Evolutionary conservation across 2,888 invertebrate genomes (phyloP).

Genomic region (Danaus chrysippus): DNA sequence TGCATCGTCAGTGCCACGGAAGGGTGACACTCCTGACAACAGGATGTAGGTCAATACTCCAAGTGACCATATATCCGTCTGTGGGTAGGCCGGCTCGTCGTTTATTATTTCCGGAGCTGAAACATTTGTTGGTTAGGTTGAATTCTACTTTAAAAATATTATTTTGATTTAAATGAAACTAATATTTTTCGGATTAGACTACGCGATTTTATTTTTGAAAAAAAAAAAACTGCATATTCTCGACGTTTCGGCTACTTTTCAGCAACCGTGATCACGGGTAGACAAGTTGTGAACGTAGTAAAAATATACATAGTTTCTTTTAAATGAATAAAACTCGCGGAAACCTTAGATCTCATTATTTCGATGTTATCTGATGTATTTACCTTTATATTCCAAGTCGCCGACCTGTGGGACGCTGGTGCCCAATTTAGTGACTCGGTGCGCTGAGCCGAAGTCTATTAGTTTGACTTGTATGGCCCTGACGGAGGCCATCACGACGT

Average conservation of each 20-base stretch:
- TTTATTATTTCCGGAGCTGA: constrained; percentile 92
- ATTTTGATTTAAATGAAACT: too few species aligned
- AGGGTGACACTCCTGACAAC: constrained; percentile 95
- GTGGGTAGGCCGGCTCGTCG: constrained; percentile 92
- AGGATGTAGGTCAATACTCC: constrained; percentile 95
- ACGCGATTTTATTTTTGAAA: too few species aligned
- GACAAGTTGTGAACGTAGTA: too few species aligned
- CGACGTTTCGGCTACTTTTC: too few species aligned
- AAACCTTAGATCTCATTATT: too few species aligned
- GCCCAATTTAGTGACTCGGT: constrained; percentile 88
- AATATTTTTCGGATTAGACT: too few species aligned
- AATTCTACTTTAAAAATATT: background rate
- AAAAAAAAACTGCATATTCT: too few species aligned
- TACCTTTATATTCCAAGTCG: constrained; percentile 86
- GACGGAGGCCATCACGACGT: constrained; percentile 93
- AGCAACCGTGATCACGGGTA: too few species aligned
- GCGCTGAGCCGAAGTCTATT: constrained; percentile 94
- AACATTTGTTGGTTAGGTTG: background rate
- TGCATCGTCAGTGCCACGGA: constrained; percentile 87
- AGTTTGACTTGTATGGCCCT: constrained; percentile 92
- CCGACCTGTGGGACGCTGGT: constrained; percentile 84
- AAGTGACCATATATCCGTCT: constrained; percentile 97
- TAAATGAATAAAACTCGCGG: too few species aligned
- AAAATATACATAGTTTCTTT: too few species aligned
- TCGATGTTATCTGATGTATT: constrained; percentile 27